Base-by-base conservation (phyloP, 2,888 invertebrate genomes). In the Zhuqinia jingwanae region DNA sequence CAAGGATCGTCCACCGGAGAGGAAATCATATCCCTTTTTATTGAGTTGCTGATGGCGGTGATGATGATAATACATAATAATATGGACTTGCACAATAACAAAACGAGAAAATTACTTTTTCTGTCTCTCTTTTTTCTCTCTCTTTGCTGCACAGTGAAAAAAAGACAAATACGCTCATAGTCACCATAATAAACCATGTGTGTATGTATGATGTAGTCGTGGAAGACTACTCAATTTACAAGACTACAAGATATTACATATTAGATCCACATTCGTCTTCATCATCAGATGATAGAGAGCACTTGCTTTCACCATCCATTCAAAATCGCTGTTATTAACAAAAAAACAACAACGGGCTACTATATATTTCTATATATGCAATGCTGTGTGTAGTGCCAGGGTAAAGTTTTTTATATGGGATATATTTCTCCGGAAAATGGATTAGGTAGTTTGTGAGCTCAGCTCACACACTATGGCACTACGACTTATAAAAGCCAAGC, bases 1-100 rank as follows among this genome's bases (percentile, higher is more conserved):
- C 78, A 78, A 78, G 47, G 27, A 63, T 78, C 76, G 36, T 45
- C 78, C 78, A 78, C 60, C 78, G 17, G 78, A 78, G 63, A 77
- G 78, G 45, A 78, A 63, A 78, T 63, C 78, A 25, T 60, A 78
- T 78, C 60, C 60, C 25, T 45, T 63, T 63, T 78, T 63, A 78
- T 63, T 78, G 30, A 53, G 30, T 63, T 63, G 78, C 60, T 63
- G 63, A n/a, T n/a, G n/a, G n/a, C n/a, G n/a, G n/a, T n/a, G n/a
- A n/a, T n/a, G n/a, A n/a, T n/a, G n/a, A n/a, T n/a, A n/a, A n/a
- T n/a, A n/a, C n/a, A n/a, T n/a, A n/a, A 63, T 63, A n/a, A 63
- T 45, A 63, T 78, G 75, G 53, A 53, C 53, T 53, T 27, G 50
- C 17, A 53, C 63, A 63, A n/a, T n/a, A n/a, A n/a, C n/a, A n/a